Evolutionary conservation across 2,797 vertebrate genomes (phyloP).

Genomic region (Rhabdomys pumilio): DNA sequence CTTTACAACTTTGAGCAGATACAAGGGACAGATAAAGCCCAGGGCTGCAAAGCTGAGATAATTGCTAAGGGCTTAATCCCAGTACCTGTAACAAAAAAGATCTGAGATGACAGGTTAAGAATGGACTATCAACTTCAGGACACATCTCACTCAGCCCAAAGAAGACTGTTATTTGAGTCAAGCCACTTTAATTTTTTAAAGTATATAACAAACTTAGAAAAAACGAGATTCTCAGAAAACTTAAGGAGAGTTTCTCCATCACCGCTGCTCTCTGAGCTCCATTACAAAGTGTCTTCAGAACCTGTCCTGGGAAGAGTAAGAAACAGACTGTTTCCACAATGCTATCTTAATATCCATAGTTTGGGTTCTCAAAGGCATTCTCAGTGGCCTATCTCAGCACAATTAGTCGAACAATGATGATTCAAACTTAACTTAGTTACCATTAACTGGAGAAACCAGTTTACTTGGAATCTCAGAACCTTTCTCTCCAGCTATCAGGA

Average conservation of each 20-base stretch:
- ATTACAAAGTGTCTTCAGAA: background rate
- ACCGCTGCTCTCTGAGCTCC: conserved; percentile 36
- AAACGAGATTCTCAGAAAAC: conserved; percentile 57
- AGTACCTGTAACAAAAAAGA: background rate
- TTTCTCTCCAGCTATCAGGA: background rate
- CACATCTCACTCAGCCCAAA: background rate
- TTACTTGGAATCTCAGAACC: conserved; percentile 20
- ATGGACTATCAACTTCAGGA: background rate
- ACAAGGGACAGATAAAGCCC: background rate
- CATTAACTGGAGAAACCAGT: background rate
- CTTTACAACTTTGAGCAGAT: conserved; percentile 11
- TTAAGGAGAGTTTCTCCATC: background rate
- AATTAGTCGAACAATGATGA: background rate
- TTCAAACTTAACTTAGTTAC: background rate
- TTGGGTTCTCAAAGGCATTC: background rate
- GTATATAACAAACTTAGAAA: background rate
- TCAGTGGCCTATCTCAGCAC: conserved; percentile 26
- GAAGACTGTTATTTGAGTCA: background rate
- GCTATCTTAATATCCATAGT: background rate
- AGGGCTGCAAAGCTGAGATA: background rate
- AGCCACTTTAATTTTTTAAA: background rate
- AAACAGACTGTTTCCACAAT: background rate
- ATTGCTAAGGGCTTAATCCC: background rate
- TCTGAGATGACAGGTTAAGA: background rate
- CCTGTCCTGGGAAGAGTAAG: conserved; percentile 40